phyloP scores from a whole-genome alignment of 2,888 invertebrate genomes.

The Parnassius smintheus region DNA sequence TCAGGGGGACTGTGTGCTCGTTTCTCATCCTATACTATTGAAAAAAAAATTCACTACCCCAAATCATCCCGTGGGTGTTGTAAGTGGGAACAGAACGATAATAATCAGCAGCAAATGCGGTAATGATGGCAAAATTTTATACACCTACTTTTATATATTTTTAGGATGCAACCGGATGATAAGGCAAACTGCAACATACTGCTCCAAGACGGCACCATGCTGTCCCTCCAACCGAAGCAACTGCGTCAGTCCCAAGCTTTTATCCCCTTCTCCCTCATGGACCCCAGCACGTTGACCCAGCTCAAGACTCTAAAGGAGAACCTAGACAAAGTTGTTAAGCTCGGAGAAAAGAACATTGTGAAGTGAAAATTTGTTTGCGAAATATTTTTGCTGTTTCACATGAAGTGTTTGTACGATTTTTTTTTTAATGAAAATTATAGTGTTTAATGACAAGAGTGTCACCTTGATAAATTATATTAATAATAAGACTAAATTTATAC shows the following conservation, averaged over 20 bases:
- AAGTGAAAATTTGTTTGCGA: conserved; percentile 10
- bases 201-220: conserved; percentile 81
- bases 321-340: conserved; percentile 64
- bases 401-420: neutral
- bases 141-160: conserved; percentile 11
- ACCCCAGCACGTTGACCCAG: conserved; percentile 63
- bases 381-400: neutral
- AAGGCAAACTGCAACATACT: conserved; percentile 85
- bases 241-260: conserved; percentile 65
- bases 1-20: no score
- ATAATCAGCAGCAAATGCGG: no score
- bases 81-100: no score
- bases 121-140: no score
- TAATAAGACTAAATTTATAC: no score
- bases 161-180: conserved; percentile 71
- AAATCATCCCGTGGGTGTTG: no score
- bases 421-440: neutral
- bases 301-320: conserved; percentile 76
- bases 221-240: conserved; percentile 82
- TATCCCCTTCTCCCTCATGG: conserved; percentile 72
- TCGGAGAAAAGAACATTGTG: conserved; percentile 54
- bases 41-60: no score
- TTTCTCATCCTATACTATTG: no score
- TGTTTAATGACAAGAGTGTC: no score
- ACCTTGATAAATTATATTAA: no score